Evolutionary conservation across 2,113 vertebrate species (phyloP), one percentile per base, ranked within the genome.

Genomic region (Coryphaenoides rupestris): DNA sequence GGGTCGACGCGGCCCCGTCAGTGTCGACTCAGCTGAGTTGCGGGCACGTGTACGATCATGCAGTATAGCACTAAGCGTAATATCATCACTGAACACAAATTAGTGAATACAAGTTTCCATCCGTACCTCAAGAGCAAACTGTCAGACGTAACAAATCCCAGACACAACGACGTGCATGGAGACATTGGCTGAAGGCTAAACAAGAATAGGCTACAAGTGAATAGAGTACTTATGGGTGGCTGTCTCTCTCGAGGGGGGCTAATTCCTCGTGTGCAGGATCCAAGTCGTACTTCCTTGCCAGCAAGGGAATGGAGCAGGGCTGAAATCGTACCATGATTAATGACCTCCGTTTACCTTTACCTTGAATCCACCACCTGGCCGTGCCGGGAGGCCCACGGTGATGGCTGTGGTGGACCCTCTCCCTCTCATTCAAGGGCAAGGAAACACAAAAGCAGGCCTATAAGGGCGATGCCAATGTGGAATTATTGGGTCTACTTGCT

Each of bases 281-380:
- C 78, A 77, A 69, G 68, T 76, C 86, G 70, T 70, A 71, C 50
- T 23, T 70, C 73, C 50, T 23, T 45, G 21, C 78, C 78, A 76
- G 81, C 68, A 82, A 79, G 72, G 82, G 60, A 66, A 73, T 47
- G 58, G n/a, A n/a, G n/a, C 14, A 22, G 68, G 65, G 22, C 47
- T 73, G 68, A 46, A 58, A 67, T 79, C 65, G 59, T 66, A 55
- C 19, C 58, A 65, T 84, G 86, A 88, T 82, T 87, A 80, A 89
- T 84, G 83, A 73, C 63, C 84, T 82, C 70, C 63, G 58, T 72
- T 82, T 78, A 85, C 79, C 76, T 87, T 83, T 76, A 83, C 80
- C 79, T 82, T 68, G 63, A 65, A 83, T 82, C 66, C 73, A 87
- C 83, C 85, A 87, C 83, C 85, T 88, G 87, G 70, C 65, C 54